These are phyloP conservation scores for Yponomeuta cagnagella DNA, from an alignment of 2,888 invertebrate genomes.

Conservation along the genomic window DNA sequence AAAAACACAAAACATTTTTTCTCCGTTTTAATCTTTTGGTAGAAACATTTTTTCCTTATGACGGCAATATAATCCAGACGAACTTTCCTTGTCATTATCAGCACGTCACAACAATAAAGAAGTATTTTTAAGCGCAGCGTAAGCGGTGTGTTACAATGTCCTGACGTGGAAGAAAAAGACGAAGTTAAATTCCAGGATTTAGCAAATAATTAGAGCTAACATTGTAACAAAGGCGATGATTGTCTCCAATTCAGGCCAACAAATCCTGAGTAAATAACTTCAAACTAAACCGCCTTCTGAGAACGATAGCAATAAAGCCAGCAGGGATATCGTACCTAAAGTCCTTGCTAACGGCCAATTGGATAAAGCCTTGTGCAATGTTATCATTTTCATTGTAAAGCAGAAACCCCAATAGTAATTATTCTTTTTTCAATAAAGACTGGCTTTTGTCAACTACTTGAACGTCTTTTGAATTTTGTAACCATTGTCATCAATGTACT, in stretches of 20 bases:
- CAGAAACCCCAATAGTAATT: not conserved
- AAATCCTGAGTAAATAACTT: constrained; percentile 30
- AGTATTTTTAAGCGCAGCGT: not conserved
- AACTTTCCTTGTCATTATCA: not conserved
- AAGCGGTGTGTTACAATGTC: not conserved
- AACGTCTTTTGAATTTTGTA: not conserved
- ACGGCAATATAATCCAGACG: not conserved
- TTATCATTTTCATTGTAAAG: constrained; percentile 29
- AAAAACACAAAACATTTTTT: no score
- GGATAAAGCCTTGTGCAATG: constrained; percentile 44
- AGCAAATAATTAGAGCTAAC: constrained; percentile 37
- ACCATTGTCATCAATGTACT: not conserved
- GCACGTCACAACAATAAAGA: not conserved
- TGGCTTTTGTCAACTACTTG: not conserved
- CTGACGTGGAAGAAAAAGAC: not conserved
- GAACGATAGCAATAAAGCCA: constrained; percentile 38
- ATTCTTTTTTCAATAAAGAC: not conserved
- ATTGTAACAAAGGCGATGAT: constrained; percentile 36
- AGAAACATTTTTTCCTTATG: no score
- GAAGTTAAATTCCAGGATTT: constrained; percentile 18
- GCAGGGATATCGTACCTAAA: constrained; percentile 29
- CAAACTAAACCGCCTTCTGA: constrained; percentile 29
- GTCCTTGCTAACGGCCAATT: constrained; percentile 28
- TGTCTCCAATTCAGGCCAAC: constrained; percentile 24
- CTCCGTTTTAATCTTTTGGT: no score